A percentile compares a stretch with the other conserved stretches of the same genome.
Evolutionary conservation across 2,888 invertebrate species (phyloP).

Genomic region (Tachystola acroxantha): DNA sequence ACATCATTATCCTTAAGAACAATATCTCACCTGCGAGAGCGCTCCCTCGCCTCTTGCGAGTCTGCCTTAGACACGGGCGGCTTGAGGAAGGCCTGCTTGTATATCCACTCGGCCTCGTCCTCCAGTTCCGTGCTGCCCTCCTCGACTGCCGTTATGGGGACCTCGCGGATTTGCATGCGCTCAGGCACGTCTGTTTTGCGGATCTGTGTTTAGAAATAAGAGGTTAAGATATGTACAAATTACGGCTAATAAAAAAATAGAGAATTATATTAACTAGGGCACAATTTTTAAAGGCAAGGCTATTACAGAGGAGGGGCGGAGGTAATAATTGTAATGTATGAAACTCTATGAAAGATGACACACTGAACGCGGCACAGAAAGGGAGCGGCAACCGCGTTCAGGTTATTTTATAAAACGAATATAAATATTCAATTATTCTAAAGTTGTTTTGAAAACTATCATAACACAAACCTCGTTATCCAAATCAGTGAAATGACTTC

Average conservation of each 20-base stretch:
- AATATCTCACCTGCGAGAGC: constrained; percentile 46
- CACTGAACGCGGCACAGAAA: no score
- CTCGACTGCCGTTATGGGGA: constrained; percentile 89
- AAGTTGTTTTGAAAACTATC: no score
- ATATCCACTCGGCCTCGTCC: constrained; percentile 98
- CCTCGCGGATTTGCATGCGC: constrained; percentile 92
- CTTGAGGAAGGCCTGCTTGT: constrained; percentile 93
- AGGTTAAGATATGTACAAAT: background rate
- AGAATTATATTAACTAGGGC: no score
- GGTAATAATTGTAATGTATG: no score
- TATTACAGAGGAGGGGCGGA: no score
- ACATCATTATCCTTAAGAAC: constrained; percentile 73
- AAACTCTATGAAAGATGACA: no score
- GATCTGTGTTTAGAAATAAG: constrained; percentile 69
- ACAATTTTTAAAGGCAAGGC: no score
- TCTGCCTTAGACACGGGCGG: constrained; percentile 86
- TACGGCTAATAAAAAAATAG: no score
- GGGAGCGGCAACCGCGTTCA: no score
- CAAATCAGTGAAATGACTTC: constrained; percentile 96
- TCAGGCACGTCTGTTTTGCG: constrained; percentile 94
- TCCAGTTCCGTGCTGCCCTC: constrained; percentile 93
- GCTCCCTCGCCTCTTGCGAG: constrained; percentile 77
- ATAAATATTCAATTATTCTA: no score
- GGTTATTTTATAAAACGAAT: no score
- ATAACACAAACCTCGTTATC: constrained; percentile 83